A percentile compares a stretch with the other conserved stretches of the same genome.
Conservation (phyloP, 2,888 invertebrate species). For the Deilephila elpenor region DNA sequence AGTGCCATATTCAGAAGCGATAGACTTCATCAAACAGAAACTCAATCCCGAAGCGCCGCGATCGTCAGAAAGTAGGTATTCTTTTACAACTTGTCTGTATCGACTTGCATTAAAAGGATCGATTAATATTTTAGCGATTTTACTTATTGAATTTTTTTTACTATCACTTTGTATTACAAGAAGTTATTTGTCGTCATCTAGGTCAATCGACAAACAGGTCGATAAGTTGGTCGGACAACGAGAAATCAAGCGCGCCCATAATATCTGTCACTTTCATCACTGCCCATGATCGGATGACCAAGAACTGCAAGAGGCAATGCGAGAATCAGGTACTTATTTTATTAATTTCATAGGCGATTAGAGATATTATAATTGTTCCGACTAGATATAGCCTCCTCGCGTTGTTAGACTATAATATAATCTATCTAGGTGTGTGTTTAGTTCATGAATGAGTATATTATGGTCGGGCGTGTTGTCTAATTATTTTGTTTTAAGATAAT, state of each 20-base stretch:
- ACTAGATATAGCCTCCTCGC: too few relatives aligned
- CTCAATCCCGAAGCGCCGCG: conserved; percentile 73
- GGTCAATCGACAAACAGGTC: conserved; percentile 49
- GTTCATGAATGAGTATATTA: too few relatives aligned
- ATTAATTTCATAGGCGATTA: background rate
- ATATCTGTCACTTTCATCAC: conserved; percentile 87
- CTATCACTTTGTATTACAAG: too few relatives aligned
- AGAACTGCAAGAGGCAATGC: conserved; percentile 86
- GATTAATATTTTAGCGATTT: too few relatives aligned
- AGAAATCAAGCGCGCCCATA: conserved; percentile 72
- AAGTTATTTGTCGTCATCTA: conserved; percentile 28
- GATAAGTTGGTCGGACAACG: conserved; percentile 65
- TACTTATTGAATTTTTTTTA: too few relatives aligned
- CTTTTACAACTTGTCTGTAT: background rate
- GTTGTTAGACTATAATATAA: too few relatives aligned
- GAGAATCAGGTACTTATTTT: conserved; percentile 87
- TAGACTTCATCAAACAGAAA: conserved; percentile 89
- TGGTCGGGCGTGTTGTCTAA: too few relatives aligned
- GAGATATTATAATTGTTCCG: too few relatives aligned
- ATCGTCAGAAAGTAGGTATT: conserved; percentile 56
- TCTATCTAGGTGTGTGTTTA: too few relatives aligned
- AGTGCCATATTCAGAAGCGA: conserved; percentile 82
- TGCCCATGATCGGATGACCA: conserved; percentile 86
- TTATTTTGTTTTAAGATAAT: too few relatives aligned
- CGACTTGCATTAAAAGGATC: too few relatives aligned